A percentile compares a stretch with the other conserved stretches of the same genome.
These are phyloP conservation scores for Mythimna albipuncta DNA, from an alignment of 2,888 invertebrate genomes.

Conservation along the genomic window DNA sequence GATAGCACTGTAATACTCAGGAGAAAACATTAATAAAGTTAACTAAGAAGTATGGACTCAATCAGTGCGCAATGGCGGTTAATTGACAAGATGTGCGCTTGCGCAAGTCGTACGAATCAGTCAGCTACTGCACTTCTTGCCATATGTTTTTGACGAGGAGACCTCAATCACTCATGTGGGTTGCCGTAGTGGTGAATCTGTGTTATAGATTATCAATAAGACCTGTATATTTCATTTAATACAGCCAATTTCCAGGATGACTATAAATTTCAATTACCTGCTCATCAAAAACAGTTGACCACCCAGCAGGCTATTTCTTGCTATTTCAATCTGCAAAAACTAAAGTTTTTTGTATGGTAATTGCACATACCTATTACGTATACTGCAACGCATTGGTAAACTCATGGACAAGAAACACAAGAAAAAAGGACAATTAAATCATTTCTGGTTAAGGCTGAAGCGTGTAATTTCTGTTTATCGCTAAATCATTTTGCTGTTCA, in stretches of 20 bases:
- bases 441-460: conserved; percentile 3
- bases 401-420: background rate
- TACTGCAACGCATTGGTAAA: background rate
- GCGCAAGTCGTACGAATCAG: conserved; percentile 56
- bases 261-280: conserved; percentile 5
- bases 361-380: background rate
- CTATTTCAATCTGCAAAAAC: background rate
- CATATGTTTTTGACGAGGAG: conserved; percentile 34
- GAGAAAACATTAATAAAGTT: conserved; percentile 59
- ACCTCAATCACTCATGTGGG: conserved; percentile 25
- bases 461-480: conserved; percentile 36
- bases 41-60: conserved; percentile 65
- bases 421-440: conserved; percentile 23
- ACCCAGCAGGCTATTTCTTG: conserved; percentile 16
- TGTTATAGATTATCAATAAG: background rate
- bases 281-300: conserved; percentile 20
- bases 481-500: conserved; percentile 23
- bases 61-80: conserved; percentile 71
- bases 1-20: conserved; percentile 51
- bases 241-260: background rate
- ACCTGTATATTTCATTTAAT: conserved; percentile 9
- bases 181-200: conserved; percentile 21
- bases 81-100: conserved; percentile 69
- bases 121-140: conserved; percentile 42
- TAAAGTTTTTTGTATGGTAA: conserved; percentile 1